A percentile compares a stretch with the other conserved stretches of the same genome.
Conservation (phyloP, 2,797 vertebrate species). For the Iguana delicatissima region DNA sequence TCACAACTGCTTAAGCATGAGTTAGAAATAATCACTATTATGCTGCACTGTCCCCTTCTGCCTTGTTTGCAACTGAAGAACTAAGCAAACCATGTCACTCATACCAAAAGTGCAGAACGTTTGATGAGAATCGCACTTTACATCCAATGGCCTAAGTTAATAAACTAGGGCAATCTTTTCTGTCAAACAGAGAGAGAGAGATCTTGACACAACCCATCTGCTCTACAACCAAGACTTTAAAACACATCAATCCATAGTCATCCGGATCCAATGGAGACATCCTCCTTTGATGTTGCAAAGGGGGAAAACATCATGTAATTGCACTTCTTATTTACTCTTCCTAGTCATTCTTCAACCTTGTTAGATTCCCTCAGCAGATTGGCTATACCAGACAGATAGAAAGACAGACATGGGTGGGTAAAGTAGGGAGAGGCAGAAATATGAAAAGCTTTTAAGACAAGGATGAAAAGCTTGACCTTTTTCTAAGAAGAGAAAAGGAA, state of each 20-base stretch:
- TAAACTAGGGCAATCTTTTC: background rate
- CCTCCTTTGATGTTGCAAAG: conserved; percentile 29
- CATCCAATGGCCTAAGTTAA: background rate
- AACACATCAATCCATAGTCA: background rate
- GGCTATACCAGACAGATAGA: conserved; percentile 12
- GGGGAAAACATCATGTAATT: background rate
- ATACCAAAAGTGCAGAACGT: background rate
- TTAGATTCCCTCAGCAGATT: background rate
- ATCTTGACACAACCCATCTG: background rate
- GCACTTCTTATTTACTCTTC: background rate
- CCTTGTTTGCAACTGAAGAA: background rate
- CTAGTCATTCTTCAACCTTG: background rate
- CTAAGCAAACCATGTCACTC: background rate
- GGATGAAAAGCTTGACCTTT: conserved; percentile 30
- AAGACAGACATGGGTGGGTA: conserved; percentile 22
- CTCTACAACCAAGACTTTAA: background rate
- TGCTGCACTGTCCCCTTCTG: background rate
- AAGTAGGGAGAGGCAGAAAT: conserved; percentile 15
- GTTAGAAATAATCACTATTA: background rate
- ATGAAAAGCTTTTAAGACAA: conserved; percentile 43
- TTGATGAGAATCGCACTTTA: background rate
- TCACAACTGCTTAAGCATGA: background rate
- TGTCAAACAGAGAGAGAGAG: too few species aligned
- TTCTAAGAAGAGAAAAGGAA: conserved; percentile 29
- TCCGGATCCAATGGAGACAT: background rate